Conservation (phyloP, 1,140 invertebrate species). For the Ctenoplectra terminalis region DNA sequence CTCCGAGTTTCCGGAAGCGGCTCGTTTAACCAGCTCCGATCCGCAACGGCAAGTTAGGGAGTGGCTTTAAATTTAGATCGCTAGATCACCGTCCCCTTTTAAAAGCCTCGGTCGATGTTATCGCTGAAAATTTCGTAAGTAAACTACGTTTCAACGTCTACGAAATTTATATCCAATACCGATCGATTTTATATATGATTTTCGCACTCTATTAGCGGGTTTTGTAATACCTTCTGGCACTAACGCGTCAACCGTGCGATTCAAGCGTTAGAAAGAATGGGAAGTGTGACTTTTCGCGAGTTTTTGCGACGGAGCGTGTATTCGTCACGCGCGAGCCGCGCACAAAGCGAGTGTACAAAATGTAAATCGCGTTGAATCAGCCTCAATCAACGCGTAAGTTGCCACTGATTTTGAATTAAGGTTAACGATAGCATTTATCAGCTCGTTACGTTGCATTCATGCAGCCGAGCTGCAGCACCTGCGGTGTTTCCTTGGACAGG, state of each 20-base stretch:
- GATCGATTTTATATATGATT: not conserved
- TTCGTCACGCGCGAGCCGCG: not conserved
- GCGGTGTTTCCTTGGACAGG: slow-evolving; percentile 4
- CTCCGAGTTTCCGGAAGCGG: not conserved
- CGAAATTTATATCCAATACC: not conserved
- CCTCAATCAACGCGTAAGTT: not conserved
- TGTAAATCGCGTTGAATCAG: slow-evolving; percentile 20
- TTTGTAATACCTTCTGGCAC: too few relatives aligned
- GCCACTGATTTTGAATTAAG: slow-evolving; percentile 10
- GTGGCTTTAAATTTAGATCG: slow-evolving; percentile 60
- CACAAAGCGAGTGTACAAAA: too few relatives aligned
- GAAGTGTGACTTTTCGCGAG: not conserved
- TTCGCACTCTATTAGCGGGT: too few relatives aligned
- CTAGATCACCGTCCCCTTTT: not conserved
- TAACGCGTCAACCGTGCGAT: not conserved
- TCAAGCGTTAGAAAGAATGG: not conserved
- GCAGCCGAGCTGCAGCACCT: not conserved
- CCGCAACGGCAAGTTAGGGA: too few relatives aligned
- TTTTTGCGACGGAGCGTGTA: not conserved
- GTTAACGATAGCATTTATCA: slow-evolving; percentile 26
- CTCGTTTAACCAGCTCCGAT: not conserved
- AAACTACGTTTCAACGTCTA: not conserved
- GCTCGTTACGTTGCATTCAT: slow-evolving; percentile 15
- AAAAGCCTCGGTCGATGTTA: slow-evolving; percentile 27
- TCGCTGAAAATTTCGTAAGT: slow-evolving; percentile 40